Base-by-base conservation (phyloP, 2,888 invertebrate species). In the Carabus problematicus region DNA sequence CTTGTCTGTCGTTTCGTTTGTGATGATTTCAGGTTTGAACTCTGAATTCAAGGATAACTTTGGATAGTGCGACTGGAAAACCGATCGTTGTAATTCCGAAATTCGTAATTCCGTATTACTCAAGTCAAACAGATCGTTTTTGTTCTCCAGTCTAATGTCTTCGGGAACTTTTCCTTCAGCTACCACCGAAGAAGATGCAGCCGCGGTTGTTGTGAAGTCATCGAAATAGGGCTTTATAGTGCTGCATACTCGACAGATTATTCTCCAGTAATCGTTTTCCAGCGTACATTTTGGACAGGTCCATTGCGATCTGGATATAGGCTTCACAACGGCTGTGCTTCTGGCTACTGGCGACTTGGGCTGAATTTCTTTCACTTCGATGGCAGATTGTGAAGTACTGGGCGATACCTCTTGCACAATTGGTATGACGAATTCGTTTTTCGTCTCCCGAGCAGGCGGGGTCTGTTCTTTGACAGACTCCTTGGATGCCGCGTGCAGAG, bases 201-300 rank as follows among this genome's bases (percentile, higher is more conserved):
- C 61, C 9, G 67, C 0, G 70, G 58, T 67, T 39, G 73, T 58
- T 1, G 77, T 75, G 58, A 81, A 76, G 71, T 81, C 80, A 67
- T 82, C 82, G 70, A 82, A 82, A 72, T 83, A 82, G 0, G 85
- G 84, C 74, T 84, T 84, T 72, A 85, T 84, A 47, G 82, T 81
- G 19, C 84, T 84, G 73, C 89, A 89, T 14, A 86, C 85, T 72
- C 86, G 86, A 77, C 89, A 89, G 43, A 88, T 87, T 11, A 88
- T 85, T 71, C 87, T 81, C 82, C 87, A 86, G 66, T 85, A 85
- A 40, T 85, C 84, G 77, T 89, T 89, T 74, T 87, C 84, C 58
- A 85, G 77, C 0, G 87, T 87, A 75, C 89, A 89, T 70, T 83
- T 82, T 0, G 85, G 83, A 76, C 89, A 89, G n/a, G 79, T 78